A percentile compares a stretch with the other conserved stretches of the same genome.
phyloP scores from a whole-genome alignment of 2,113 vertebrate species.

The Barnardius zonarius region DNA sequence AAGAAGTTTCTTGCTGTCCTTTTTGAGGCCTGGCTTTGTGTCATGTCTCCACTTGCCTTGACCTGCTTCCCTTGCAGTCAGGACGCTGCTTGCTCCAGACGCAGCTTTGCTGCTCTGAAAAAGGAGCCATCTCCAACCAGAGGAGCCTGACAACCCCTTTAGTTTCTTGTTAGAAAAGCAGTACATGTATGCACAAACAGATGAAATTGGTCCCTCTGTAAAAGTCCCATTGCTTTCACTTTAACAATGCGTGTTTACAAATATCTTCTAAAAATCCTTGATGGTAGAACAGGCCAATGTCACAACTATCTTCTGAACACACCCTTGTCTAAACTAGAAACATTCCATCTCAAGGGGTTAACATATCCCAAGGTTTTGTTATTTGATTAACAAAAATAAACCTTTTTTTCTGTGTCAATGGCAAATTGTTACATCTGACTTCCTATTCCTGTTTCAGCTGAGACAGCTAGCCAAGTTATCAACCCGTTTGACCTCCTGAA shows the following conservation, averaged over 20 bases:
- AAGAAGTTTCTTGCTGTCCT: not conserved
- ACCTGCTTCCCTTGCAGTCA: not conserved
- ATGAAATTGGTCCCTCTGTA: not conserved
- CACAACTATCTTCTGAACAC: not conserved
- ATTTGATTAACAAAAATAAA: not conserved
- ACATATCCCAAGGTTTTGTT: constrained; percentile 5
- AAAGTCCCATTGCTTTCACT: not conserved
- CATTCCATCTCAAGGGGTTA: not conserved
- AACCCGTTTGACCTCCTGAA: not conserved
- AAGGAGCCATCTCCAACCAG: not conserved
- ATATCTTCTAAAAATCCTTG: not conserved
- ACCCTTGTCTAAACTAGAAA: not conserved
- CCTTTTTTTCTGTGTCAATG: constrained; percentile 8
- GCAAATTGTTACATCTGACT: constrained; percentile 26
- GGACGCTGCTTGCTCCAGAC: not conserved
- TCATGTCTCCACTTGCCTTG: not conserved
- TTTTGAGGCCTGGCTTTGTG: not conserved
- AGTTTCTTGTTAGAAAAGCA: not conserved
- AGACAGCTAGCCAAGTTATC: not conserved
- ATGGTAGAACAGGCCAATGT: not conserved
- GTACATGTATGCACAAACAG: not conserved
- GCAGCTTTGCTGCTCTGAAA: not conserved
- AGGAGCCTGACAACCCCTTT: rapidly evolving
- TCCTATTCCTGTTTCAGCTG: constrained; percentile 26
- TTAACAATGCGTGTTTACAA: not conserved